Base-by-base conservation (phyloP, 2,113 vertebrate species). In the Nicator chloris region DNA sequence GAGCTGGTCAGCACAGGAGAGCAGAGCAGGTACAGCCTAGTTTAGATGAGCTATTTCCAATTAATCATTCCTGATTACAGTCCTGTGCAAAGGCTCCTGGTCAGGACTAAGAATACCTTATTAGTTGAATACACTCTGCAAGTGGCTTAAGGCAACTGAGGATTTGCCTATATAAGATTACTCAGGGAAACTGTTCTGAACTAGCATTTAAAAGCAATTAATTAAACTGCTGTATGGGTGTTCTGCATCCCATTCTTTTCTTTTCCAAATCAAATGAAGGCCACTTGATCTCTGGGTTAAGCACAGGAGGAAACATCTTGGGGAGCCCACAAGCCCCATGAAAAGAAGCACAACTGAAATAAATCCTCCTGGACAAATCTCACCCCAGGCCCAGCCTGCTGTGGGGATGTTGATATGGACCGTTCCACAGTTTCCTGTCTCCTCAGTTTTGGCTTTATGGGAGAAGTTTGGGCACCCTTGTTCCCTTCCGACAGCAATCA, bases 121-220 rank as follows among this genome's bases (percentile, higher is more conserved):
- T 53, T 72, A 31, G 59, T 9, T 72, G 70, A 88, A 57, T 28
- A 11, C 5, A 0, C 26, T 82, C 42, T 70, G 71, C 39, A 83
- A 82, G 90, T 77, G 92, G 88, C 85, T 95, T 88, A 69, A 80
- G 79, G 88, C 88, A 77, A 70, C 33, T 24, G 73, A 88, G 71
- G 80, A 77, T 86, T 88, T 90, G 90, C 56, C 88, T 86, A 0
- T 35, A 5, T 22, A 49, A 64, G 61, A 91, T 93, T 88, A 86
- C 59, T 69, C 76, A 90, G 59, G 63, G 79, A 94, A 94, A 90
- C 59, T 73, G 50, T 49, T 94, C 44, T 59, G 68, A 80, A 96
- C 80, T 88, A 86, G 80, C 59, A 47, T 88, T 92, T 88, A 80
- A 83, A 94, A 39, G 79, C 79, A 96, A 86, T 92, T 90, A 94